phyloP scores from a whole-genome alignment of 2,113 vertebrate species.

The Platysternon megacephalum region DNA sequence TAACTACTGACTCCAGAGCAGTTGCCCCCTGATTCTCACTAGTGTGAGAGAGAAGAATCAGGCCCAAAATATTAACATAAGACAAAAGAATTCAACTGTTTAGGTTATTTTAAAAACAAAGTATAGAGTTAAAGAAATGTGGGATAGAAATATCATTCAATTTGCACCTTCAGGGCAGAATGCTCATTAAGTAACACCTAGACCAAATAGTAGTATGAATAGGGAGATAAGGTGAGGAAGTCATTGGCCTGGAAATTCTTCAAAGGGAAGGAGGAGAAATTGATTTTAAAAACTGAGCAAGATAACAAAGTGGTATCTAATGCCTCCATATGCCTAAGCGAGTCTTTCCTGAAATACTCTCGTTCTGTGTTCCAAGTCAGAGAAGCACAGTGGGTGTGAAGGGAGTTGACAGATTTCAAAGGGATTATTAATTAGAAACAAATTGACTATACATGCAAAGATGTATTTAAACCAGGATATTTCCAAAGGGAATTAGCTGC shows the following conservation, averaged over 20 bases:
- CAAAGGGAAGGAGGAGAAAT: constrained; percentile 30
- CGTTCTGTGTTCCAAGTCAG: neutral
- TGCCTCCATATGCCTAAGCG: neutral
- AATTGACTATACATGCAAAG: constrained; percentile 19
- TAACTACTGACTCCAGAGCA: rapidly evolving
- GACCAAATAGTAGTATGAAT: neutral
- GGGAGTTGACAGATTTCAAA: constrained; percentile 15
- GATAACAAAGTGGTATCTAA: constrained; percentile 23
- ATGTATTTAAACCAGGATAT: constrained; percentile 12
- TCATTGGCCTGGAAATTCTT: constrained; percentile 37
- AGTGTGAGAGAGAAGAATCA: neutral
- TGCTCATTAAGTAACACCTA: neutral
- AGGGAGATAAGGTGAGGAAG: constrained; percentile 44
- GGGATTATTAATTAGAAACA: constrained; percentile 43
- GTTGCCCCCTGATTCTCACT: neutral
- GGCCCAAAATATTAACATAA: neutral
- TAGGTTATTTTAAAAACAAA: constrained; percentile 1
- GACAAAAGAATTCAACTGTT: neutral
- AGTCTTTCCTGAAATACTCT: constrained; percentile 29
- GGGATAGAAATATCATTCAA: constrained; percentile 29
- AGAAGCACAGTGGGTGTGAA: constrained; percentile 1
- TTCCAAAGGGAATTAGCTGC: constrained; percentile 30
- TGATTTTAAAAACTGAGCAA: constrained; percentile 14
- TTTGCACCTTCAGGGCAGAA: neutral
- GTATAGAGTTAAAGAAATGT: neutral